Conservation (phyloP, 2,113 vertebrate species). For the Ondatra zibethicus region DNA sequence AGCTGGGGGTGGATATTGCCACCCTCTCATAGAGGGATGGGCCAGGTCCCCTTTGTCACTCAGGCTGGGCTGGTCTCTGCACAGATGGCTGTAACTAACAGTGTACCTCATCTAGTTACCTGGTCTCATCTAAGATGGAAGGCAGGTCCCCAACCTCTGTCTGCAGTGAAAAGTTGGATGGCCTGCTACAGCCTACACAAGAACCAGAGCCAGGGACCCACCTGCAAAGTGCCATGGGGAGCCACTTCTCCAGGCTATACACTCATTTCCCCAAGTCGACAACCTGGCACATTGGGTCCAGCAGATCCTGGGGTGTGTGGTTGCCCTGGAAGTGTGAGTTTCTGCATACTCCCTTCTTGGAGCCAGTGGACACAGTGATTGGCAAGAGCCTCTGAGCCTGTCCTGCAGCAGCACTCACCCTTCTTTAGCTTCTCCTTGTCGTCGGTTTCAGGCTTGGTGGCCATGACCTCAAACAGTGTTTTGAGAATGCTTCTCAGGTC, state of each 20-base stretch:
- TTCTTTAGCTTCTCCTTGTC: slow-evolving; percentile 93
- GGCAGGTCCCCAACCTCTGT: neutral
- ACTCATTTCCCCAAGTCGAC: neutral
- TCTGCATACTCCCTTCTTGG: neutral
- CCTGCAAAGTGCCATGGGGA: neutral
- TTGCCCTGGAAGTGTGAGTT: neutral
- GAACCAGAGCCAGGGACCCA: neutral
- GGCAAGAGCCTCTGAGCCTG: neutral
- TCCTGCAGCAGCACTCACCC: slow-evolving; percentile 82
- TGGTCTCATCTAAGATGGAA: neutral
- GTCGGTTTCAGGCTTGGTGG: slow-evolving; percentile 94
- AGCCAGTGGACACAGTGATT: fast-evolving
- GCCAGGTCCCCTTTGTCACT: neutral
- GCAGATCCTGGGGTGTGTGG: fast-evolving
- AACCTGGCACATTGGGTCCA: neutral
- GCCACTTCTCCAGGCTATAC: neutral
- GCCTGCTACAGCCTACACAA: neutral
- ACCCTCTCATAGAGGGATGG: fast-evolving
- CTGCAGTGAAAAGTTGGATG: fast-evolving
- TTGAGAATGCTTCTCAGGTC: slow-evolving; percentile 98
- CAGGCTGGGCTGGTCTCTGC: neutral
- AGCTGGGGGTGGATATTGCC: neutral
- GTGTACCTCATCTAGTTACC: neutral
- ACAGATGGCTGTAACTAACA: neutral
- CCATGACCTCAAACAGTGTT: slow-evolving; percentile 98